These are phyloP conservation scores for Eupithecia dodoneata DNA, from an alignment of 2,888 invertebrate species.

Conservation along the genomic window DNA sequence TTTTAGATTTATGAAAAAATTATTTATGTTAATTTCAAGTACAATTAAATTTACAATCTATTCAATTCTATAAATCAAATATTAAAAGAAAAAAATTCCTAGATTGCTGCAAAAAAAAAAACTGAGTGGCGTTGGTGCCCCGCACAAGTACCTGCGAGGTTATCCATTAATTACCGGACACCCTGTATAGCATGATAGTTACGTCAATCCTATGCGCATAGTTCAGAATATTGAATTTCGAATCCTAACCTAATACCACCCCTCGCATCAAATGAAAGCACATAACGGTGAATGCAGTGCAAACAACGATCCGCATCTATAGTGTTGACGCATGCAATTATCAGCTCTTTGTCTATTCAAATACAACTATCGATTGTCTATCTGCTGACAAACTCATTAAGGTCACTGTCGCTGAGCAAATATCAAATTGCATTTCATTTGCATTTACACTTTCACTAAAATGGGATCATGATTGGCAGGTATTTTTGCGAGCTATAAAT, in stretches of 20 bases:
- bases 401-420: conserved; percentile 18
- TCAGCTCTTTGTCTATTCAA: conserved; percentile 47
- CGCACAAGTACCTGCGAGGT: too few relatives aligned
- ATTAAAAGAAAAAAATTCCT: too few relatives aligned
- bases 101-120: too few relatives aligned
- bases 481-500: neutral
- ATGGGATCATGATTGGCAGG: neutral
- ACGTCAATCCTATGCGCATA: neutral
- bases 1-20: too few relatives aligned
- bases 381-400: neutral
- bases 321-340: conserved; percentile 51
- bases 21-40: too few relatives aligned
- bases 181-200: neutral
- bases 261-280: conserved; percentile 43
- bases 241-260: conserved; percentile 8
- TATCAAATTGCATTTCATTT: conserved; percentile 4
- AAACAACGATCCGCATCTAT: conserved; percentile 41
- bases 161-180: too few relatives aligned
- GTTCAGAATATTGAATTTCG: neutral
- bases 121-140: too few relatives aligned
- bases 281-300: conserved; percentile 41
- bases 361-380: conserved; percentile 32
- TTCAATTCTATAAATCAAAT: too few relatives aligned
- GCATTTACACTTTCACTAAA: neutral
- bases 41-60: too few relatives aligned